Conservation (phyloP, 1,140 invertebrate species). For the Drosophila varians region DNA sequence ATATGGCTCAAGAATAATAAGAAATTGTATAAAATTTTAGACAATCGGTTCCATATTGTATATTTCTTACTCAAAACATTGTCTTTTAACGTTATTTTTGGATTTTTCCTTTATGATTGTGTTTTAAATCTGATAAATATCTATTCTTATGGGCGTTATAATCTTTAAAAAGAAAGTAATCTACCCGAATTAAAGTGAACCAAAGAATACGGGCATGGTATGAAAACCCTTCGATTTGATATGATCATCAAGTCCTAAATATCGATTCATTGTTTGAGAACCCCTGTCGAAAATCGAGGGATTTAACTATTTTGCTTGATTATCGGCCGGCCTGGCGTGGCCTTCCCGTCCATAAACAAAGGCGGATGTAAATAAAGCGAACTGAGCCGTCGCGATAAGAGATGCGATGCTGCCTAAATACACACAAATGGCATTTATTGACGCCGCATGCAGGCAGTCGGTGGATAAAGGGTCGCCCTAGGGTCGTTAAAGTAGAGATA, state of each 20-base stretch:
- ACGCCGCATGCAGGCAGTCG: constrained; percentile 12
- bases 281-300: constrained; percentile 9
- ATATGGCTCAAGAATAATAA: too few species aligned
- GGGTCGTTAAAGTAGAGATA: background rate
- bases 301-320: constrained; percentile 15
- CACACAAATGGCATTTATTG: constrained; percentile 12
- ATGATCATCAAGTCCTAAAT: constrained; percentile 17
- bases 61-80: too few species aligned
- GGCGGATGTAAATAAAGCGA: constrained; percentile 32
- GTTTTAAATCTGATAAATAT: too few species aligned
- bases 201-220: constrained; percentile 20
- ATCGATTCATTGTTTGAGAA: constrained; percentile 16
- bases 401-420: constrained; percentile 14
- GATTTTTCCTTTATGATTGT: too few species aligned
- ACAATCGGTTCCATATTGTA: too few species aligned
- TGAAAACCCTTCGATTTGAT: constrained; percentile 14
- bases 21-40: too few species aligned
- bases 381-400: constrained; percentile 32
- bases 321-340: constrained; percentile 11
- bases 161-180: too few species aligned
- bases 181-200: background rate
- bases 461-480: constrained; percentile 21
- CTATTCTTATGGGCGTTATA: too few species aligned
- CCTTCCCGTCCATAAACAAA: constrained; percentile 17
- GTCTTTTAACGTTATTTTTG: too few species aligned